Conservation (phyloP, 2,797 vertebrate genomes). For the Buceros bicornis region DNA sequence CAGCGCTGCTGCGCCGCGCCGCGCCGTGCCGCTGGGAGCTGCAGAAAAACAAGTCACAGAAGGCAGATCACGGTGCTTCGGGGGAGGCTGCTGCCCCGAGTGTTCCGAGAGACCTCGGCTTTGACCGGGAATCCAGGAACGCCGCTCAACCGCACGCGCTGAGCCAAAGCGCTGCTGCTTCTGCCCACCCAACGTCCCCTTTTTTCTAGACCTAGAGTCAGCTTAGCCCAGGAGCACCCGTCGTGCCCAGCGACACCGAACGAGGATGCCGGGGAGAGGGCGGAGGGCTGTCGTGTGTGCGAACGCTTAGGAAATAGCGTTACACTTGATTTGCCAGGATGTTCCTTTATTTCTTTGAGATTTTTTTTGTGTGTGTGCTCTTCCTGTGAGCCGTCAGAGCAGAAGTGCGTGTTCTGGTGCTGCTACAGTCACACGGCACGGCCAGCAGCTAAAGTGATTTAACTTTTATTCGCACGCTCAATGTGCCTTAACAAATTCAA, state of each 20-base stretch:
- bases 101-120: background rate
- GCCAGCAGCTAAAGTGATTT: slow-evolving; percentile 75
- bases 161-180: background rate
- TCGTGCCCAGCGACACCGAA: too few relatives aligned
- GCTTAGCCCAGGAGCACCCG: background rate
- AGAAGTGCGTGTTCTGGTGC: background rate
- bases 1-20: background rate
- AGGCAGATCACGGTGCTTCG: fast-evolving
- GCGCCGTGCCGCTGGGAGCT: background rate
- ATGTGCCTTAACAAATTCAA: slow-evolving; percentile 88
- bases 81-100: background rate
- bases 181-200: background rate
- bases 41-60: background rate
- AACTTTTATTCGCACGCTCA: slow-evolving; percentile 90
- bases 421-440: background rate
- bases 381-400: background rate
- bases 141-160: fast-evolving
- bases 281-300: too few relatives aligned
- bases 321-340: fast-evolving
- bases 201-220: background rate
- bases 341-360: fast-evolving
- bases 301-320: fast-evolving
- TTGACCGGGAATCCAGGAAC: background rate
- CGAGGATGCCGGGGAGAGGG: fast-evolving
- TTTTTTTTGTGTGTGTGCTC: background rate